A percentile compares a stretch with the other conserved stretches of the same genome.
Conservation (phyloP, 2,113 vertebrate genomes). For the Vanacampus margaritifer region DNA sequence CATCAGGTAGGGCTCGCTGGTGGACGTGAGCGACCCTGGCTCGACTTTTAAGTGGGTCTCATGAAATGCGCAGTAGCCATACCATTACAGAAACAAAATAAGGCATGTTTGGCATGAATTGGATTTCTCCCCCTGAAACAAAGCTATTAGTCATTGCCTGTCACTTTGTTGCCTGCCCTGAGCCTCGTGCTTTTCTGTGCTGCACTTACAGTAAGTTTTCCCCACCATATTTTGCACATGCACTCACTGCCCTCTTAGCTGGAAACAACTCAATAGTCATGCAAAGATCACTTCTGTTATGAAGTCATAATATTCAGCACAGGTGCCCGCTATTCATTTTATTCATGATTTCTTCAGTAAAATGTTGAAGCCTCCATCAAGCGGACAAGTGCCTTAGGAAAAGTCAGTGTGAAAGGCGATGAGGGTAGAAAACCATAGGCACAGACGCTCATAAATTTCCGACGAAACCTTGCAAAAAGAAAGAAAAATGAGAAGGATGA, state of each 20-base stretch:
- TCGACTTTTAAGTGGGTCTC: conserved; percentile 71
- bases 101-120: conserved; percentile 77
- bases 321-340: conserved; percentile 47
- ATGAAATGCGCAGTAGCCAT: conserved; percentile 74
- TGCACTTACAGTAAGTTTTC: conserved; percentile 53
- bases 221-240: conserved; percentile 53
- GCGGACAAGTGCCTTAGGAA: conserved; percentile 57
- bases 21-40: conserved; percentile 59
- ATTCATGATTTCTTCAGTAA: conserved; percentile 49
- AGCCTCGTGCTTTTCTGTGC: conserved; percentile 51
- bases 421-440: conserved; percentile 52
- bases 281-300: conserved; percentile 31
- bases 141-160: conserved; percentile 72
- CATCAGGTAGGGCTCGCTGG: conserved; percentile 48
- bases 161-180: conserved; percentile 66
- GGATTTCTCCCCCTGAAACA: conserved; percentile 67
- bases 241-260: conserved; percentile 39
- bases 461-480: conserved; percentile 65
- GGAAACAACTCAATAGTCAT: conserved; percentile 50
- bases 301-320: conserved; percentile 37
- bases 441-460: conserved; percentile 72
- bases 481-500: conserved; percentile 56
- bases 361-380: conserved; percentile 59
- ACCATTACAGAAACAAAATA: conserved; percentile 77
- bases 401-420: conserved; percentile 59